Evolutionary conservation across 2,888 invertebrate genomes (phyloP).

Genomic region (Conistra vaccinii): DNA sequence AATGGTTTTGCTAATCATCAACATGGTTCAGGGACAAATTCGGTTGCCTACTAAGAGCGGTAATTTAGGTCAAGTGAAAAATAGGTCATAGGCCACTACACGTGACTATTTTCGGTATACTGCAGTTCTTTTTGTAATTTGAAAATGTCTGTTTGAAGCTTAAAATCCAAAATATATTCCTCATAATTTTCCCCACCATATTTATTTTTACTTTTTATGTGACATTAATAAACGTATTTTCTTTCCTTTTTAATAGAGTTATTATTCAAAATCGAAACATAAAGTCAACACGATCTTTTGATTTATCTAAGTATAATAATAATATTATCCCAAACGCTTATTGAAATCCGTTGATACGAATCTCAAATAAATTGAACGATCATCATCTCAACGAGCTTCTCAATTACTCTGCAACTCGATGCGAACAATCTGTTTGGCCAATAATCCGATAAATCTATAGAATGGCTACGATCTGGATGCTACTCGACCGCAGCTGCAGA

Average conservation of each 20-base stretch:
- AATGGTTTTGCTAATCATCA: constrained; percentile 20
- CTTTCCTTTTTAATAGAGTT: not conserved
- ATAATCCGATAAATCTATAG: constrained; percentile 42
- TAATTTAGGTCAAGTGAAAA: constrained; percentile 49
- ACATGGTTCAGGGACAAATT: constrained; percentile 11
- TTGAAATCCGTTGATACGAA: not conserved
- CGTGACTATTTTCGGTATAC: not conserved
- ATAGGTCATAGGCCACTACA: constrained; percentile 37
- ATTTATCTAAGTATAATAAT: not conserved
- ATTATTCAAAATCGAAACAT: not conserved
- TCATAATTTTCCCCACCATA: not conserved
- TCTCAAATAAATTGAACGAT: constrained; percentile 17
- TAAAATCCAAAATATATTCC: not conserved
- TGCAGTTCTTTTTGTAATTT: not conserved
- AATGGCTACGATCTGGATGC: constrained; percentile 31
- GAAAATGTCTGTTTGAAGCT: not conserved
- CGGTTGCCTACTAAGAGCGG: not conserved
- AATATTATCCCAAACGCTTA: constrained; percentile 8
- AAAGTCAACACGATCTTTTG: not conserved
- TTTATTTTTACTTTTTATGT: not conserved
- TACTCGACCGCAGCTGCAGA: constrained; percentile 50
- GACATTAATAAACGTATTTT: not conserved
- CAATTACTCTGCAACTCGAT: constrained; percentile 31
- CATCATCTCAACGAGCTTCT: constrained; percentile 14
- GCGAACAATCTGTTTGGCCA: constrained; percentile 27